Conservation (phyloP, 2,797 vertebrate genomes). For the Lateolabrax maculatus region DNA sequence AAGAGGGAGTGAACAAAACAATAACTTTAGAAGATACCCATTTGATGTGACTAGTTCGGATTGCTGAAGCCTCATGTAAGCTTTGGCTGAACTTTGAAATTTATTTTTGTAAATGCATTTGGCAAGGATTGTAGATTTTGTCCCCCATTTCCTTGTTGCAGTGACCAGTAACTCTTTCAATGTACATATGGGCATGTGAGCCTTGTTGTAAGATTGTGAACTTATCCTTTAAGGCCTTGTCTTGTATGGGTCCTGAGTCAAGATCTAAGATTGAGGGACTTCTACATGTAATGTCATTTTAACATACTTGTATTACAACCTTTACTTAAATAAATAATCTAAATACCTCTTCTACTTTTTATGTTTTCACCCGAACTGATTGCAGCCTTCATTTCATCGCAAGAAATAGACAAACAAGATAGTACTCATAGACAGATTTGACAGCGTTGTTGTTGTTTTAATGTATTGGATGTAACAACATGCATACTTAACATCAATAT, state of each 20-base stretch:
- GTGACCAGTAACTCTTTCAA: not conserved
- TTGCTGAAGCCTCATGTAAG: not conserved
- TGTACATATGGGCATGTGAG: not conserved
- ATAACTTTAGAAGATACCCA: not conserved
- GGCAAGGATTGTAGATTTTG: not conserved
- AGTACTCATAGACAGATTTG: not conserved
- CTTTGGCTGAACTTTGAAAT: not conserved
- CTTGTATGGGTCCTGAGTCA: not conserved
- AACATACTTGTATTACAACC: not conserved
- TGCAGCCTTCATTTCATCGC: conserved; percentile 10
- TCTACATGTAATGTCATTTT: not conserved
- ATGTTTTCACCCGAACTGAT: not conserved
- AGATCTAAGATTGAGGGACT: not conserved
- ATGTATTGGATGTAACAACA: not conserved
- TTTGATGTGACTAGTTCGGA: not conserved
- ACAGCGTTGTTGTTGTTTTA: not conserved
- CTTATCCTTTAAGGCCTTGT: not conserved
- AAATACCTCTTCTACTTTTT: not conserved
- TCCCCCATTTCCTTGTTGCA: not conserved
- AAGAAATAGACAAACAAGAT: conserved; percentile 2
- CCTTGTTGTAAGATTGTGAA: not conserved
- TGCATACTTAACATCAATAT: not conserved
- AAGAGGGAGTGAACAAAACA: not conserved
- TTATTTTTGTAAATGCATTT: not conserved
- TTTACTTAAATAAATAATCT: not conserved